Percentiles rank a stretch among this genome's conserved stretches.
Conservation (phyloP, 2,888 invertebrate genomes). For the Andrena dorsata region DNA sequence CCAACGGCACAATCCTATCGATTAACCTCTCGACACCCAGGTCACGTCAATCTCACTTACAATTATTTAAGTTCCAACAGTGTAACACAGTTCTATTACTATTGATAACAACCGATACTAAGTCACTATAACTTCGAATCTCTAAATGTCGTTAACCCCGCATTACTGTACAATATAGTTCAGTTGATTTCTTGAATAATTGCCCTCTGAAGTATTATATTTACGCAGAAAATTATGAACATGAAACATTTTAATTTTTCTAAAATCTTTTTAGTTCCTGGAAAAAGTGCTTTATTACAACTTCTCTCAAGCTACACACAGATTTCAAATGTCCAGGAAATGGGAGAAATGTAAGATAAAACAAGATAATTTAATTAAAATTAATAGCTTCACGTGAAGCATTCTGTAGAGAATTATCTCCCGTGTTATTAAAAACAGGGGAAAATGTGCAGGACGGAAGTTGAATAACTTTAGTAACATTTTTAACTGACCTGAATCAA, state of each 20-base stretch:
- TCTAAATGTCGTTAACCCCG: slow-evolving; percentile 49
- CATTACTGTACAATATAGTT: not conserved
- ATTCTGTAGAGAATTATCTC: not conserved
- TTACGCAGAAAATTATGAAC: not conserved
- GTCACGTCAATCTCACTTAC: slow-evolving; percentile 76
- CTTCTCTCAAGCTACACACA: no score
- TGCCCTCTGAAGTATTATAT: not conserved
- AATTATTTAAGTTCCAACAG: slow-evolving; percentile 60
- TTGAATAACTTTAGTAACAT: no score
- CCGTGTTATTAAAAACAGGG: no score
- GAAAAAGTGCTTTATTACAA: no score
- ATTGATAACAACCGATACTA: slow-evolving; percentile 32
- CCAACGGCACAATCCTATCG: slow-evolving; percentile 35
- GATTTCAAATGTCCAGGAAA: no score
- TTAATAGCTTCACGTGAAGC: not conserved
- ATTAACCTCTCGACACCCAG: slow-evolving; percentile 54
- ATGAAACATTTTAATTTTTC: not conserved
- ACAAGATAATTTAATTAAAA: no score
- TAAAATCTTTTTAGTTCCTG: not conserved
- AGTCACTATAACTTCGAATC: not conserved
- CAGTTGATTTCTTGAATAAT: not conserved
- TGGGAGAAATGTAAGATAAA: no score
- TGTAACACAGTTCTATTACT: slow-evolving; percentile 27
- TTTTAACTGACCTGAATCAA: no score
- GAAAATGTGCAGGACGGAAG: no score